These are phyloP conservation scores for Drosophila tristis DNA, from an alignment of 1,140 invertebrate species.

Conservation along the genomic window DNA sequence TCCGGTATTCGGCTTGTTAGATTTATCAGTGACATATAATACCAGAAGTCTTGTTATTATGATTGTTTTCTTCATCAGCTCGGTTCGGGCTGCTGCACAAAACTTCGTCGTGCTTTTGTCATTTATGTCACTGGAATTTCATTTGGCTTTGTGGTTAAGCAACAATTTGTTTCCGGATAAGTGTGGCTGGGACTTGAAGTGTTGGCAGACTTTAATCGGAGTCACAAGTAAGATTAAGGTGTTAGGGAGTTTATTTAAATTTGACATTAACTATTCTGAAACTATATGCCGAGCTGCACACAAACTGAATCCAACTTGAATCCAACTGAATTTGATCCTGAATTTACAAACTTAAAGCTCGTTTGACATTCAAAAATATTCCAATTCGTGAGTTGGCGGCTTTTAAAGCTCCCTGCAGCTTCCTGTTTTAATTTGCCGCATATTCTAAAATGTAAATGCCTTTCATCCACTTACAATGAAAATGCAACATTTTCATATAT, in stretches of 20 bases:
- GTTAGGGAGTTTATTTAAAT: too few species aligned
- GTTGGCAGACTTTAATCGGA: neutral
- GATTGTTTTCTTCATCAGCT: conserved; percentile 15
- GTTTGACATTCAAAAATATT: conserved; percentile 27
- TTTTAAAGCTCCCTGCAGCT: conserved; percentile 48
- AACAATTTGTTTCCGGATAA: conserved; percentile 6
- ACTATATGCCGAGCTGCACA: too few species aligned
- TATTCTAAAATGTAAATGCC: conserved; percentile 75
- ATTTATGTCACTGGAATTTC: conserved; percentile 41
- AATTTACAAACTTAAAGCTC: conserved; percentile 1
- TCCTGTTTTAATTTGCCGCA: conserved; percentile 73
- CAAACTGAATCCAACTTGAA: too few species aligned
- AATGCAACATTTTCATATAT: conserved; percentile 68
- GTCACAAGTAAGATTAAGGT: neutral
- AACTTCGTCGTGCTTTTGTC: conserved; percentile 9
- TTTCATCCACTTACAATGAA: conserved; percentile 44
- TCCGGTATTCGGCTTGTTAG: conserved; percentile 20
- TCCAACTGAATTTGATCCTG: neutral
- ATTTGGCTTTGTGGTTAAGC: conserved; percentile 21
- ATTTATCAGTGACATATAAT: conserved; percentile 29
- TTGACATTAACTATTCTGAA: too few species aligned
- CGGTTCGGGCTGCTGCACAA: neutral
- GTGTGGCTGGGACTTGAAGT: neutral
- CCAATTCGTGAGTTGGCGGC: conserved; percentile 10
- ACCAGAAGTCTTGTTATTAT: conserved; percentile 33